Percentiles rank a stretch among this genome's conserved stretches.
Evolutionary conservation across 2,797 vertebrate genomes (phyloP).

Genomic region (Halcyon badia): DNA sequence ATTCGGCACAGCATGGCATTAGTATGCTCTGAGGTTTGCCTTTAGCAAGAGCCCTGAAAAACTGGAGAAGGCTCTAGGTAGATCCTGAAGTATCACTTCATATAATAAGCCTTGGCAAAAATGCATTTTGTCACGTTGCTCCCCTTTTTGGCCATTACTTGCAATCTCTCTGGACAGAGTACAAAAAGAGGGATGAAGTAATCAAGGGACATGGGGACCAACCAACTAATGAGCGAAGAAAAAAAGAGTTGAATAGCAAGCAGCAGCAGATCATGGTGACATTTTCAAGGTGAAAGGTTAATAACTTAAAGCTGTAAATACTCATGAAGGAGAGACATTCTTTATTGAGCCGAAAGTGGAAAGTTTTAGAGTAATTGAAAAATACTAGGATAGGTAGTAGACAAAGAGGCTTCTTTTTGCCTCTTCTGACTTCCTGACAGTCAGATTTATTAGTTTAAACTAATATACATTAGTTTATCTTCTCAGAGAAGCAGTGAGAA

Average conservation of each 20-base stretch:
- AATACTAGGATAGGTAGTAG: not conserved
- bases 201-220: not conserved
- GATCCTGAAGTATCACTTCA: not conserved
- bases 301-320: not conserved
- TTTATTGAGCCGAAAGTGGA: not conserved
- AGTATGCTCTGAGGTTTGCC: not conserved
- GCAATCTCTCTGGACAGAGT: not conserved
- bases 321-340: not conserved
- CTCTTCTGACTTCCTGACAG: not conserved
- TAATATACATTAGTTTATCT: not conserved
- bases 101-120: not conserved
- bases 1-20: not conserved
- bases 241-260: not conserved
- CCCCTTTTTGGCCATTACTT: not conserved
- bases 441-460: not conserved
- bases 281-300: conserved; percentile 17
- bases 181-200: not conserved
- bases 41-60: not conserved
- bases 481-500: conserved; percentile 1
- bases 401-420: not conserved
- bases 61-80: not conserved
- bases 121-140: not conserved
- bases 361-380: not conserved
- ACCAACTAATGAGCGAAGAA: not conserved
- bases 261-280: not conserved